Evolutionary conservation across 2,797 vertebrate genomes (phyloP), one percentile per base, ranked within the genome.

Genomic region (Manis crassicaudata): DNA sequence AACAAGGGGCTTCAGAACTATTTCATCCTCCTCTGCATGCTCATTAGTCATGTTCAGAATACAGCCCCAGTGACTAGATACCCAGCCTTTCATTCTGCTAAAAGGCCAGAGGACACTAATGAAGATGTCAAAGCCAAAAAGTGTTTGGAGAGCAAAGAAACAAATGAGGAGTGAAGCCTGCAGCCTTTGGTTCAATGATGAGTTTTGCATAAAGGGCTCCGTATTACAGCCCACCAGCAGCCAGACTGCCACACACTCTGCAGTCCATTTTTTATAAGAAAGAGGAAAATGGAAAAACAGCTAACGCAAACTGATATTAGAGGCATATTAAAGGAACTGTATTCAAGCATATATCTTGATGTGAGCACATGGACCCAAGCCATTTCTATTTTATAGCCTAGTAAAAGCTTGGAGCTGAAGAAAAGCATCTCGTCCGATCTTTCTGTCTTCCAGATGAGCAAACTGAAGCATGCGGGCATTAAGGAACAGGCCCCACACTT

Each of bases 111-210:
- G 76, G 82, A 88, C 37, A 50, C n/a, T 81, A 86, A 92, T 60
- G 86, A 95, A 96, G 56, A 88, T 79, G 72, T 63, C 90, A 93
- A 29, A 1, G 16, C 83, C 86, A 63, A 90, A 68, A 73, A 63
- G 29, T 82, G 21, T 95, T 94, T 94, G 88, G 90, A 95, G 58
- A 95, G 84, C 77, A 80, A 92, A 93, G 90, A 94, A 93, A 86
- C n/a, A 92, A 62, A 27, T 27, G 87, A 80, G 54, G 32, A 87
- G 37, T 83, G 82, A 62, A 77, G 92, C 67, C 52, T 54, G n/a
- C 67, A 60, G 62, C 18, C 87, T 96, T 93, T 88, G 93, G 65
- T 86, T 93, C 77, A 50, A 20, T 68, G 43, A 95, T 88, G 92
- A 90, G 95, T 95, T 96, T 95, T 96, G 85, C 80, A 92, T 70